Base-by-base conservation (phyloP, 2,113 vertebrate species). In the Crotophaga sulcirostris region DNA sequence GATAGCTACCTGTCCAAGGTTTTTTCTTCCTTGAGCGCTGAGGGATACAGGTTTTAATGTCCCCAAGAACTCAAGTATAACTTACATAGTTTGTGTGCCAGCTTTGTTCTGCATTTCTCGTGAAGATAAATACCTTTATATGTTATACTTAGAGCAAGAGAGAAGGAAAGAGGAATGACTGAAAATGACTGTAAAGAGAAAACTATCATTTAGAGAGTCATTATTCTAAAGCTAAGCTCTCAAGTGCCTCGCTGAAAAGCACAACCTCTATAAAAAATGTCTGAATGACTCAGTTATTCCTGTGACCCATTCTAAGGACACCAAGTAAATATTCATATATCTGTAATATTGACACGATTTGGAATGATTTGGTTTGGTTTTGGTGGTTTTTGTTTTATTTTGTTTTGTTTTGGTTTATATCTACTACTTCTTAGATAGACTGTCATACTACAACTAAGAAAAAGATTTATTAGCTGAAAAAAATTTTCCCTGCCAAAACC, bases 161-260 rank as follows among this genome's bases (percentile, higher is more conserved):
- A 93, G 23, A 87, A 75, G 17, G 76, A 82, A 66, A 67, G 63
- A 59, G 62, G 38, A 47, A 64, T 76, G 84, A 84, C 54, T 91
- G 42, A 93, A 45, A 55, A 79, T 76, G 14, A 78, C 86, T 92
- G 76, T 93, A 74, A 89, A 44, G 6, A 23, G 51, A 69, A 95
- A 94, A 85, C 52, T 67, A 51, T 55, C 19, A 78, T 95, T 91
- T 87, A 78, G 55, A 84, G 49, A 89, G 80, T 56, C 51, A 84
- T 86, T 87, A 82, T 88, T 90, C 58, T 79, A 44, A 84, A 60
- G 33, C 6, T 89, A 91, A 69, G 34, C 54, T 19, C 72, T 79
- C 72, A 52, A 56, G 80, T 77, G 72, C 25, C 84, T 87, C 3
- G 1, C 31, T 93, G 66, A 59, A 90, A 94, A 66, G 34, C 17